These are phyloP conservation scores for Oncorhynchus gorbuscha DNA, from an alignment of 2,113 vertebrate species.

Conservation along the genomic window DNA sequence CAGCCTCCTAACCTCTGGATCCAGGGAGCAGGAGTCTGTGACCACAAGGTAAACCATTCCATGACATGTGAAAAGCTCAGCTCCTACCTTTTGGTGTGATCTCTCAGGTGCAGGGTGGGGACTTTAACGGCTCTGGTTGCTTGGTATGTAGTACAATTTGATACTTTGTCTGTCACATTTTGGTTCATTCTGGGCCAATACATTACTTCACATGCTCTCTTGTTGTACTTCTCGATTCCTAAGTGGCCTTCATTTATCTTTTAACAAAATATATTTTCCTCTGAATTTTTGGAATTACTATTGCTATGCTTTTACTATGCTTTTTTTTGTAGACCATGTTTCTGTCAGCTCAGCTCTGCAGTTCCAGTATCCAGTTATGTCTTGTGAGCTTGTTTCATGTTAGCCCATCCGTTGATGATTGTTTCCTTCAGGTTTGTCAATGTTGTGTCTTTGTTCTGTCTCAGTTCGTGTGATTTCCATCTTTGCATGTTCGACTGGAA, in stretches of 20 bases:
- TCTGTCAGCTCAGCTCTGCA: not conserved
- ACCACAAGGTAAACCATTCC: conserved; percentile 3
- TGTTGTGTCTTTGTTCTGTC: no score
- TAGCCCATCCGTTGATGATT: no score
- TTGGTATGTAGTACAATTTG: conserved; percentile 7
- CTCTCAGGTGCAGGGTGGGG: conserved; percentile 3
- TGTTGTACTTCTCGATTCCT: conserved; percentile 5
- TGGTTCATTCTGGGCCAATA: conserved; percentile 8
- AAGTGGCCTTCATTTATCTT: not conserved
- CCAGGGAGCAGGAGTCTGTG: conserved; percentile 6
- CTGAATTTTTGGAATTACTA: not conserved
- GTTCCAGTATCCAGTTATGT: not conserved
- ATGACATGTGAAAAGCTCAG: conserved; percentile 1
- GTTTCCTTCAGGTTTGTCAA: not conserved
- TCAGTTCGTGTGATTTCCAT: no score
- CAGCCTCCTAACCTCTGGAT: not conserved
- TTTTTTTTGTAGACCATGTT: not conserved
- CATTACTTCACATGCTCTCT: conserved; percentile 17
- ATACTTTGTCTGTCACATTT: conserved; percentile 12
- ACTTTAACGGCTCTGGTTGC: not conserved
- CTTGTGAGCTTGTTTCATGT: not conserved
- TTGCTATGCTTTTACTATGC: no score
- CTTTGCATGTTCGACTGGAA: not conserved
- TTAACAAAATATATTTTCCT: not conserved
- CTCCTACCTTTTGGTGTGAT: conserved; percentile 10